phyloP scores from a whole-genome alignment of 1,140 invertebrate genomes.

The Alviniconcha marisindica region DNA sequence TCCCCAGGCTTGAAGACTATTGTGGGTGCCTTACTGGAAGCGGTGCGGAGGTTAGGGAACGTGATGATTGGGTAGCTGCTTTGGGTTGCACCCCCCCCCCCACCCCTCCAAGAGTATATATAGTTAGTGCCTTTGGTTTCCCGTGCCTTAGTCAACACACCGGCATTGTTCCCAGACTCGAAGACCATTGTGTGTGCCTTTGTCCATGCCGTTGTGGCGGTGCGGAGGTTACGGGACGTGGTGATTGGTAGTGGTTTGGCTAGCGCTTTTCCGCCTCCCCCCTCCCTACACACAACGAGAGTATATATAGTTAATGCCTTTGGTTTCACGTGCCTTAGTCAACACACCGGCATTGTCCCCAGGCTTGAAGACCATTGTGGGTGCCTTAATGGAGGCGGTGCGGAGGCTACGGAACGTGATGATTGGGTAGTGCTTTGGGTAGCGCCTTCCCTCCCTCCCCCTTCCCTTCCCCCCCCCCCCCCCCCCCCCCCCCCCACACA shows the following conservation, averaged over 20 bases:
- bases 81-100: no score
- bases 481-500: not conserved
- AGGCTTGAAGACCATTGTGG: conserved; percentile 99
- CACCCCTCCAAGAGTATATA: no score
- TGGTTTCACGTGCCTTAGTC: no score
- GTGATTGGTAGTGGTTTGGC: conserved; percentile 85
- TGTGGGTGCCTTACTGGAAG: conserved; percentile 99
- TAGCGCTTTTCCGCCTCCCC: not conserved
- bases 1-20: conserved; percentile 97
- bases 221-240: conserved; percentile 99
- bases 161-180: no score
- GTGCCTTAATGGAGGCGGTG: conserved; percentile 99
- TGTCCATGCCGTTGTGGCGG: conserved; percentile 99
- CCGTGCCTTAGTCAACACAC: no score
- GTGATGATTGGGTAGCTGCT: no score
- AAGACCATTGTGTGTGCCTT: conserved; percentile 99
- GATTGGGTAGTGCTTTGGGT: conserved; percentile 98
- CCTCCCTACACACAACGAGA: not conserved
- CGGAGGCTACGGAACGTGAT: conserved; percentile 99
- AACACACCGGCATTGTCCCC: no score
- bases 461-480: not conserved
- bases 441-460: conserved; percentile 98
- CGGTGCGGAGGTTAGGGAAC: conserved; percentile 98
- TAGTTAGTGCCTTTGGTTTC: no score
- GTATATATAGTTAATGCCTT: no score